phyloP scores from a whole-genome alignment of 2,113 vertebrate species.

The Rissa tridactyla region DNA sequence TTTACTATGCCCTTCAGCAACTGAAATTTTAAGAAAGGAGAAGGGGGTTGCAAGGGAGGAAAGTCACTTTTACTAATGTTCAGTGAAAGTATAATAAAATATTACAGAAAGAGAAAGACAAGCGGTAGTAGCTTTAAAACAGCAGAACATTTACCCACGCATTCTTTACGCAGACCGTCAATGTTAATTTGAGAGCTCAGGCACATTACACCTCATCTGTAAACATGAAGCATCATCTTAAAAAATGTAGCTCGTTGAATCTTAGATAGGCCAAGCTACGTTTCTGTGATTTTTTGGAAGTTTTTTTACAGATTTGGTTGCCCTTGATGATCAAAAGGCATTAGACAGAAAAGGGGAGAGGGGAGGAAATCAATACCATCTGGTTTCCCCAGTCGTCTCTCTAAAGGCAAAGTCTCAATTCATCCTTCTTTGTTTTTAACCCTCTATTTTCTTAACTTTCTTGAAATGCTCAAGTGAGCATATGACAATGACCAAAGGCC shows the following conservation, averaged over 20 bases:
- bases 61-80: not conserved
- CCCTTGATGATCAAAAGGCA: not conserved
- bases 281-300: not conserved
- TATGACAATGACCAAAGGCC: not conserved
- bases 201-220: not conserved
- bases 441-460: not conserved
- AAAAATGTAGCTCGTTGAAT: not conserved
- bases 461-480: not conserved
- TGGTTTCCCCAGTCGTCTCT: not conserved
- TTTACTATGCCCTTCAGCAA: conserved; percentile 12
- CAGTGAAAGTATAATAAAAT: not conserved
- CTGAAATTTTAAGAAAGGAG: not conserved
- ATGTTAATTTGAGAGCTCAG: not conserved
- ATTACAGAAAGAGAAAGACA: not conserved
- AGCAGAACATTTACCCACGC: not conserved
- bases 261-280: not conserved
- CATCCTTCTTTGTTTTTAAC: not conserved
- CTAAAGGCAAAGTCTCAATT: not conserved
- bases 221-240: not conserved
- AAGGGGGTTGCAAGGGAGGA: not conserved
- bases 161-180: not conserved
- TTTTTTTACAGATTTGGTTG: not conserved
- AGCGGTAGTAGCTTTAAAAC: not conserved
- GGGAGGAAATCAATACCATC: not conserved
- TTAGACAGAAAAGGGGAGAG: not conserved